phyloP scores from a whole-genome alignment of 2,888 invertebrate genomes.

The Agrypnus murinus region DNA sequence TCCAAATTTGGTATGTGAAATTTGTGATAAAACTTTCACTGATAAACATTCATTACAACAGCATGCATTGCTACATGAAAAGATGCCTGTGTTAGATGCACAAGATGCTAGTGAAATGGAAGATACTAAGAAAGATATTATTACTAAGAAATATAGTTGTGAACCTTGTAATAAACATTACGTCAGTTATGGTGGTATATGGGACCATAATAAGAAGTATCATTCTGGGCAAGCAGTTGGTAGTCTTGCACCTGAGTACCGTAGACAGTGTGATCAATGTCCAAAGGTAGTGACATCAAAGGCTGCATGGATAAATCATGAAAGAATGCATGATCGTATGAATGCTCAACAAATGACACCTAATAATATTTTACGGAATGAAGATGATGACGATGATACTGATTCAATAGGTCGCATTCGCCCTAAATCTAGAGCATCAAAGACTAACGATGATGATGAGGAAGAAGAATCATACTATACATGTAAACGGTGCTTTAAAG shows the following conservation, averaged over 20 bases:
- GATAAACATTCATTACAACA: constrained; percentile 67
- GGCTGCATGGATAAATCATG: constrained; percentile 64
- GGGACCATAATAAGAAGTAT: constrained; percentile 65
- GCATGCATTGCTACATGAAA: constrained; percentile 64
- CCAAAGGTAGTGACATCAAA: constrained; percentile 63
- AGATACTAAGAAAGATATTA: constrained; percentile 70
- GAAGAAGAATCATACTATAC: constrained; percentile 66
- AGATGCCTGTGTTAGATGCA: constrained; percentile 66
- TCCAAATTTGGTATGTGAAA: constrained; percentile 69
- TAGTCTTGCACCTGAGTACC: constrained; percentile 54
- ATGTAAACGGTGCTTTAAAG: constrained; percentile 73
- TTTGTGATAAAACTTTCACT: constrained; percentile 77
- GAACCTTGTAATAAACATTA: constrained; percentile 74
- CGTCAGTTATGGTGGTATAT: constrained; percentile 62
- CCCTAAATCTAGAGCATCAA: constrained; percentile 23
- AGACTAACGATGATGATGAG: constrained; percentile 53
- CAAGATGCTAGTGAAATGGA: constrained; percentile 69
- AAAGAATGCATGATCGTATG: constrained; percentile 65
- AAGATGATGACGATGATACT: constrained; percentile 40
- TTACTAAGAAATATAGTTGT: constrained; percentile 74
- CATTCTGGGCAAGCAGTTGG: constrained; percentile 57
- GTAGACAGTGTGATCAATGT: constrained; percentile 65
- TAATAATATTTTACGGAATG: too few relatives aligned
- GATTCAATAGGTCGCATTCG: not conserved
- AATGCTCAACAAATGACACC: not conserved